A percentile compares a stretch with the other conserved stretches of the same genome.
phyloP scores from a whole-genome alignment of 2,113 vertebrate species.

The Loxodonta africana region DNA sequence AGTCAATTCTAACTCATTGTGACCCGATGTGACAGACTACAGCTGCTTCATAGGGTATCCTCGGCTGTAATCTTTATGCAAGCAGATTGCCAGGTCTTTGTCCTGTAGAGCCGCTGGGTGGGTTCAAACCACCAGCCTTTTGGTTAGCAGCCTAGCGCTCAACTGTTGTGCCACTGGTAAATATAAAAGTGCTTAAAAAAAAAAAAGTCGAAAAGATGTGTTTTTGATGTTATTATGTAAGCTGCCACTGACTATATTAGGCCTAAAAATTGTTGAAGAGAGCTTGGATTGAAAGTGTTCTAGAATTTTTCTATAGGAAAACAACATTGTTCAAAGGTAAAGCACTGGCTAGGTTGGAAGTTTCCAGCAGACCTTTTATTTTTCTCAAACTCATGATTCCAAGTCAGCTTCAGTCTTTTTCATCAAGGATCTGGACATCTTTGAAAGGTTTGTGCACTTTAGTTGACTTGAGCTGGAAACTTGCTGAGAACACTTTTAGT shows the following conservation, averaged over 20 bases:
- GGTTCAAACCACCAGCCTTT: not conserved
- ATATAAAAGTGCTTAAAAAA: not conserved
- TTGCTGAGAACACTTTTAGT: not conserved
- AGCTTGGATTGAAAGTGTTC: not conserved
- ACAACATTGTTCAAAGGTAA: not conserved
- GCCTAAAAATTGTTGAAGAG: not conserved
- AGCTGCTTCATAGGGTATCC: not conserved
- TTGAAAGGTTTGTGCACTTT: not conserved
- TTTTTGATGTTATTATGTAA: not conserved
- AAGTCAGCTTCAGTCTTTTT: constrained; percentile 1
- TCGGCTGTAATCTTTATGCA: not conserved
- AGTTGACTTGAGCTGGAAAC: not conserved
- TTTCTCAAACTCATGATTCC: not conserved
- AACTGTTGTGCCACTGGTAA: not conserved
- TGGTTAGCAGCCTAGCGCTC: not conserved
- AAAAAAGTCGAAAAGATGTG: not conserved
- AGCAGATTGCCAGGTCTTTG: not conserved
- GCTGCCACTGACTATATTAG: not conserved
- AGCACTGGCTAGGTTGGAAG: not conserved
- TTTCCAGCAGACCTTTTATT: not conserved
- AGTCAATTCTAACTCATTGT: not conserved
- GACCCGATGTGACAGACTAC: not conserved
- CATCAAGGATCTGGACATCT: not conserved
- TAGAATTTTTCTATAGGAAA: not conserved
- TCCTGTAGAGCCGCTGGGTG: not conserved